Conservation (phyloP, 2,113 vertebrate genomes). For the Sterrhoptilus dennistouni region DNA sequence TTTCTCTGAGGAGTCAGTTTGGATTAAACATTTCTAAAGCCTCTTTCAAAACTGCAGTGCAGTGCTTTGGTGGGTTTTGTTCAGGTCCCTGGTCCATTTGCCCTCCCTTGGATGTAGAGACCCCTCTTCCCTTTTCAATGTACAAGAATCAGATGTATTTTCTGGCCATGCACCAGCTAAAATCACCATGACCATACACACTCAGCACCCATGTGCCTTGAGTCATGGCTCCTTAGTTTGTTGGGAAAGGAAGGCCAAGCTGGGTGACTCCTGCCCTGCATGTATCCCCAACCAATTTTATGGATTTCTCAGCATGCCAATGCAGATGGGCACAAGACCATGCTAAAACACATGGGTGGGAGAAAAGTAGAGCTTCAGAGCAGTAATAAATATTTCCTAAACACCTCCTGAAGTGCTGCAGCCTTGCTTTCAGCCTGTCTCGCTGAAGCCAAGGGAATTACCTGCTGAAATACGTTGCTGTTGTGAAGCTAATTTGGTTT, state of each 20-base stretch:
- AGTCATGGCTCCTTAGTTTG: not conserved
- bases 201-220: fast-evolving
- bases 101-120: not conserved
- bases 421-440: not conserved
- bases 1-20: not conserved
- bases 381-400: not conserved
- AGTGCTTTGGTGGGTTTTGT: not conserved
- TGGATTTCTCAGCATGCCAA: not conserved
- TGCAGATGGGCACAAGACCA: fast-evolving
- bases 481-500: not conserved
- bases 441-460: not conserved
- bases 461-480: not conserved
- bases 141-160: not conserved
- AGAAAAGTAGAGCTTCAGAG: not conserved
- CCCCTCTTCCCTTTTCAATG: not conserved
- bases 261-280: not conserved
- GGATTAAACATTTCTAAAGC: not conserved
- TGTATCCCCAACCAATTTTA: fast-evolving
- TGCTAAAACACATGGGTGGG: fast-evolving
- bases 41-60: not conserved
- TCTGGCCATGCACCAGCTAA: not conserved
- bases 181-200: not conserved
- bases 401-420: not conserved
- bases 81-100: not conserved
- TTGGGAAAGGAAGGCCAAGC: not conserved